Base-by-base conservation (phyloP, 2,797 vertebrate species). In the Percopsis omiscomaycus region DNA sequence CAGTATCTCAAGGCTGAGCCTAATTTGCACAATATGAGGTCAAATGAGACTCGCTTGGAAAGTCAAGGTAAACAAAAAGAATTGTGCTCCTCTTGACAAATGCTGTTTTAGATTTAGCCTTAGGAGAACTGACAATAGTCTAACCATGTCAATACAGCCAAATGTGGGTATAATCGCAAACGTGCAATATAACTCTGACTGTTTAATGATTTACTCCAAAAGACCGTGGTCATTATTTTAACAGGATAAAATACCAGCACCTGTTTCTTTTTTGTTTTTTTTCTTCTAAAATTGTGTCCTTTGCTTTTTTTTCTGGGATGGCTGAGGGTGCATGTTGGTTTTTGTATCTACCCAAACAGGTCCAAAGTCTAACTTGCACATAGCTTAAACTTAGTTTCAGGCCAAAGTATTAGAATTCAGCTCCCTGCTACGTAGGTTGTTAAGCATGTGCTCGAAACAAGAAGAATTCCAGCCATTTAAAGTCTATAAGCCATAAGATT, bases 191-290 rank as follows among this genome's bases (percentile, higher is more conserved):
- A 42, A 72, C 71, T 77, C 61, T 84, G 59, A 74, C 77, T 56
- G 64, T 86, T 85, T 91, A 93, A 91, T 93, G 66, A 93, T 93
- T 91, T 77, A 91, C 92, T 72, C 71, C 59, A 51, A 67, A 83
- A 69, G 88, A 86, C 91, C 90, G 90, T 87, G 84, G 61, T 62
- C 56, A 81, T 86, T 82, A 66, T 79, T 87, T 85, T 81, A 71
- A 60, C 68, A 46, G 16, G 12, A 65, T 64, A 64, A 75, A 76
- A 73, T 68, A 46, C 48, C 64, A 75, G 75, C 73, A 69, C 54
- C 82, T 87, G 83, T 82, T 88, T 71, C 73, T 69, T 28, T 0
- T 50, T 66, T 73, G 65, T 79, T 74, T 52, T 74, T 52, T 66
- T 53, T 69, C 50, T 53, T 42, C 51, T 75, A 70, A 56, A 71